Conservation (phyloP, 2,797 vertebrate genomes). For the Ctenochaetus hawaiiensis region DNA sequence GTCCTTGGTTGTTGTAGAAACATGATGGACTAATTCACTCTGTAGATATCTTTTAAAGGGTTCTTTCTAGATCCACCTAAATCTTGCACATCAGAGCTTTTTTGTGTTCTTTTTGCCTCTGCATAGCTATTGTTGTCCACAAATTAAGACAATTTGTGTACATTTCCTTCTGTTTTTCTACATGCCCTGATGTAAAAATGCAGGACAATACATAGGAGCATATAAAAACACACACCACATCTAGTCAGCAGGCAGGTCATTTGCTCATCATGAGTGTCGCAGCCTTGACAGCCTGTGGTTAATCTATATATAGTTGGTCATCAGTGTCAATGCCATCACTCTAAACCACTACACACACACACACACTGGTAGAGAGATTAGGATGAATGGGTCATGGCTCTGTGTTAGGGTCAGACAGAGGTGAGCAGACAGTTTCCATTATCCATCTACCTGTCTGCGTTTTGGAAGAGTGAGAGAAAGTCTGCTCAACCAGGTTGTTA, state of each 20-base stretch:
- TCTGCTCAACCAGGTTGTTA: background rate
- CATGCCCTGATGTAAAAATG: background rate
- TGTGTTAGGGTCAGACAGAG: constrained; percentile 66
- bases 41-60: too few relatives aligned
- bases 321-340: constrained; percentile 55
- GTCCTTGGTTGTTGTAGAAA: too few relatives aligned
- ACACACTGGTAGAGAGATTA: constrained; percentile 57
- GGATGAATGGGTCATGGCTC: constrained; percentile 64
- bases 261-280: constrained; percentile 28
- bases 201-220: background rate
- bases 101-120: background rate
- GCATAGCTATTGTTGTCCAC: background rate
- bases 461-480: constrained; percentile 1
- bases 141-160: background rate
- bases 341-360: constrained; percentile 50
- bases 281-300: constrained; percentile 48
- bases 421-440: constrained; percentile 60
- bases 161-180: background rate
- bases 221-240: background rate
- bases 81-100: background rate
- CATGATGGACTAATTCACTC: too few relatives aligned
- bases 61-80: too few relatives aligned
- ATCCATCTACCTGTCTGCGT: constrained; percentile 41
- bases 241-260: constrained; percentile 29
- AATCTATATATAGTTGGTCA: constrained; percentile 67